Evolutionary conservation across 2,888 invertebrate species (phyloP).

Genomic region (Plusia festucae): DNA sequence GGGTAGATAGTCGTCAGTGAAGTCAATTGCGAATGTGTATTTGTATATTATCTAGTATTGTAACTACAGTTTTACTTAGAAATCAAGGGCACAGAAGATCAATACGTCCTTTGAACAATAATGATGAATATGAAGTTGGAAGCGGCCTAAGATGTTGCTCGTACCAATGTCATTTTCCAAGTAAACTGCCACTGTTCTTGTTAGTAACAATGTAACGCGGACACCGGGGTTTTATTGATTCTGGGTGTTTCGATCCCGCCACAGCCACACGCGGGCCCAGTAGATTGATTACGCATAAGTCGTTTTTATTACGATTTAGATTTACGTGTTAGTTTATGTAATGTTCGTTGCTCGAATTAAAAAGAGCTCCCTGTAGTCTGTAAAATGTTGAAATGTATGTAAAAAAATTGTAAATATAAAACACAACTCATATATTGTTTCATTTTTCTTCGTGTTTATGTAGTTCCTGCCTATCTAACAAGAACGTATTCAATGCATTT

Average conservation of each 20-base stretch:
- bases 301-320: constrained; percentile 88
- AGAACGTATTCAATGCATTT: not conserved
- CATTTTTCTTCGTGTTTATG: constrained; percentile 67
- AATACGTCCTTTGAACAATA: constrained; percentile 85
- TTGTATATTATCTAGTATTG: constrained; percentile 68
- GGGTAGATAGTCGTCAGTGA: constrained; percentile 78
- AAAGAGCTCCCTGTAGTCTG: constrained; percentile 89
- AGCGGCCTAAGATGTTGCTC: constrained; percentile 85
- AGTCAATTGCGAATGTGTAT: constrained; percentile 80
- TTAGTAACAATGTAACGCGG: constrained; percentile 68
- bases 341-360: constrained; percentile 90
- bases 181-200: constrained; percentile 83
- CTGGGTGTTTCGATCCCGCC: constrained; percentile 81
- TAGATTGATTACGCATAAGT: constrained; percentile 84
- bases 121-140: constrained; percentile 74
- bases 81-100: constrained; percentile 78
- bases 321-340: constrained; percentile 89
- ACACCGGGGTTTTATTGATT: constrained; percentile 87
- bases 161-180: constrained; percentile 77
- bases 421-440: constrained; percentile 83
- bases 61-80: constrained; percentile 63
- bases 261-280: constrained; percentile 76
- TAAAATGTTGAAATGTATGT: constrained; percentile 89
- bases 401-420: constrained; percentile 89
- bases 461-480: not conserved